phyloP scores from a whole-genome alignment of 2,888 invertebrate species.

The Lacanobia wlatinum region DNA sequence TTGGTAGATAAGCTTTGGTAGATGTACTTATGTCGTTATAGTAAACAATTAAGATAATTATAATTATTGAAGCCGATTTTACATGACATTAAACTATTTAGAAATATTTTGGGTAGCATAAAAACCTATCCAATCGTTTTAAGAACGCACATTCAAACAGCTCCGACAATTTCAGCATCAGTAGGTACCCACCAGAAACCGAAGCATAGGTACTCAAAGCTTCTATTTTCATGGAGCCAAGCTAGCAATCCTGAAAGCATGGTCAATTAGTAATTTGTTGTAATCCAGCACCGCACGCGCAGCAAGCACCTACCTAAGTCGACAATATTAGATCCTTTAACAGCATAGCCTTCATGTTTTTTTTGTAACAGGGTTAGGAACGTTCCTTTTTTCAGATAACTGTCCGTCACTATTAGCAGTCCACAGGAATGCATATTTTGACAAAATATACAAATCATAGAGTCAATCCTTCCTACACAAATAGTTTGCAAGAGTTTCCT shows the following conservation, averaged over 20 bases:
- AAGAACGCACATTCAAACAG: neutral
- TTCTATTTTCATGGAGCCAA: no score
- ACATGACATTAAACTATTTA: neutral
- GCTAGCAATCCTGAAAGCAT: no score
- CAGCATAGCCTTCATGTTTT: neutral
- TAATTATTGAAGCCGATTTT: constrained; percentile 2
- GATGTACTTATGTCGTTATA: neutral
- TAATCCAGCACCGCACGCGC: no score
- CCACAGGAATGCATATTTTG: neutral
- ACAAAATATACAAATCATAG: neutral
- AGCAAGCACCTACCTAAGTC: neutral
- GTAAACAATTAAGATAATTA: constrained; percentile 14
- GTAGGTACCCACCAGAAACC: no score
- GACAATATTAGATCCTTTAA: neutral
- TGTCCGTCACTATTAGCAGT: neutral
- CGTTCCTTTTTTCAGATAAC: no score
- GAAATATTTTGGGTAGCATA: neutral
- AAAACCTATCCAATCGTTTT: neutral
- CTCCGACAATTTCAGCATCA: no score
- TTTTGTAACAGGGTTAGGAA: neutral
- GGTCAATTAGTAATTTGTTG: neutral
- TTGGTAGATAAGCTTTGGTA: constrained; percentile 12
- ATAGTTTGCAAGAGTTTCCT: neutral
- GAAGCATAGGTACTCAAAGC: no score
- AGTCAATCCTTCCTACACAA: neutral